Evolutionary conservation across 2,113 vertebrate genomes (phyloP), one percentile per base, ranked within the genome.

Genomic region (Poeciliopsis prolifica): DNA sequence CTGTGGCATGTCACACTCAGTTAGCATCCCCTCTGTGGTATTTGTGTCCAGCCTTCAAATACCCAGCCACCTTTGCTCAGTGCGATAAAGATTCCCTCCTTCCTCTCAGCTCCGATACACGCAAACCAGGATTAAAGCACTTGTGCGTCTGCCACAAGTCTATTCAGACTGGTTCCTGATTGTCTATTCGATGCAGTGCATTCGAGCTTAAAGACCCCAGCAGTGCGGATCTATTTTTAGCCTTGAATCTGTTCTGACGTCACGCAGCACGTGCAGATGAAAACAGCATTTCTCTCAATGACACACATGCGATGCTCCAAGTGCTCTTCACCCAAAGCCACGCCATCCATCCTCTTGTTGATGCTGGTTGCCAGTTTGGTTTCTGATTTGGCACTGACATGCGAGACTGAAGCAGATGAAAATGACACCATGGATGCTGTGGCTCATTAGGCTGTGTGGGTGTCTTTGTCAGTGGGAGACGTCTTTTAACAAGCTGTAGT

Each of bases 221-320:
- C 69, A 69, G 54, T 17, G 62, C 48, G 62, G 65, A 42, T 76
- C 91, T 92, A 91, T 93, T 91, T 92, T 91, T 92, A 92, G 71
- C 77, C 58, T n/a, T 40, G 81, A 83, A 40, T 78, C 42, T 31
- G 66, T 74, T 75, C 30, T 73, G 85, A 88, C 80, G 70, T 91
- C 87, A 87, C 73, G 10, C 3, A 0, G 19, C 60, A 26, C 5
- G 31, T 72, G 58, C 61, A 61, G 54, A 69, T 61, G 62, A 82
- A 61, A 76, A 72, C 31, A 61, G 8, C 63, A 14, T 0, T 11
- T 63, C 72, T 64, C 72, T 24, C 8, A 24, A 51, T 37, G 28
- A 68, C 76, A 81, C 68, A 72, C 51, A 58, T 12, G n/a, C 22
- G 8, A 63, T 40, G 51, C 33, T 54, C 29, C 35, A 58, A 75